A percentile compares a stretch with the other conserved stretches of the same genome.
phyloP scores from a whole-genome alignment of 2,888 invertebrate genomes.

The Ditula angustiorana region DNA sequence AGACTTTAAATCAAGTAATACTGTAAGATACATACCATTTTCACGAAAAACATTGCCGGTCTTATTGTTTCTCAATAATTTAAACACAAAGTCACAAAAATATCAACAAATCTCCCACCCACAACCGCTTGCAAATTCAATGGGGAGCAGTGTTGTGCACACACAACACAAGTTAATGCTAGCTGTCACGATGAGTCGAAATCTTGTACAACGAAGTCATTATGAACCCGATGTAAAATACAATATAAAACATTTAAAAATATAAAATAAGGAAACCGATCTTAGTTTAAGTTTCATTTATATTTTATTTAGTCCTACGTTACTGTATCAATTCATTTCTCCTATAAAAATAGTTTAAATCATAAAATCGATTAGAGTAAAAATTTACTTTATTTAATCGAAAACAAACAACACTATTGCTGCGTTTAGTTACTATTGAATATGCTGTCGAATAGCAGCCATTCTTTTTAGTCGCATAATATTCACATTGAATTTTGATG shows the following conservation, averaged over 20 bases:
- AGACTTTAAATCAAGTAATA: neutral
- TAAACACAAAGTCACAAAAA: constrained; percentile 60
- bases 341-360: neutral
- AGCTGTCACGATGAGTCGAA: constrained; percentile 28
- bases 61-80: constrained; percentile 59
- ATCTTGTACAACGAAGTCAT: neutral
- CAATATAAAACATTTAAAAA: too few relatives aligned
- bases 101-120: constrained; percentile 76
- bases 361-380: neutral
- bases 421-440: constrained; percentile 38
- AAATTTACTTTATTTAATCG: neutral
- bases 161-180: neutral
- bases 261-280: too few relatives aligned
- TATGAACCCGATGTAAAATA: too few relatives aligned
- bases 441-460: too few relatives aligned
- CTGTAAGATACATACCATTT: constrained; percentile 63
- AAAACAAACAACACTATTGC: constrained; percentile 16
- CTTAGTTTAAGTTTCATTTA: too few relatives aligned
- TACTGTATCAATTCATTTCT: too few relatives aligned
- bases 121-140: constrained; percentile 68
- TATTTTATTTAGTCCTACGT: too few relatives aligned
- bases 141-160: constrained; percentile 50
- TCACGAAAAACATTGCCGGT: constrained; percentile 52
- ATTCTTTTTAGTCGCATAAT: too few relatives aligned
- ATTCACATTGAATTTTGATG: too few relatives aligned